Evolutionary conservation across 2,113 vertebrate genomes (phyloP).

Genomic region (Hoplias malabaricus): DNA sequence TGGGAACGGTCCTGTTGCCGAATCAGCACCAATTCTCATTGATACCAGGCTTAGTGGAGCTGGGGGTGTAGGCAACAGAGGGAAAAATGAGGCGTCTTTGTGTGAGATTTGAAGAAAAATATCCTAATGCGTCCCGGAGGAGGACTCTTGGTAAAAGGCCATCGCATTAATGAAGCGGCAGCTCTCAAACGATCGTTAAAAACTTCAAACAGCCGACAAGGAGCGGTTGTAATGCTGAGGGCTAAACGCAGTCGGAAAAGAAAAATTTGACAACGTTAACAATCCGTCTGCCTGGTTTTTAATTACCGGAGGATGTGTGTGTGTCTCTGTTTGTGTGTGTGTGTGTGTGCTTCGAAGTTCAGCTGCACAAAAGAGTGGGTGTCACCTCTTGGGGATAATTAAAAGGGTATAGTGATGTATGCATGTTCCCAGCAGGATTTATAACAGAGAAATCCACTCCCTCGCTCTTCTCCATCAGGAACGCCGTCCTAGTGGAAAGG

Average conservation of each 20-base stretch:
- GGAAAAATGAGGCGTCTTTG: not conserved
- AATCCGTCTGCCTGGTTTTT: not conserved
- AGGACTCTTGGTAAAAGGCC: not conserved
- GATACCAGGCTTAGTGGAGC: no score
- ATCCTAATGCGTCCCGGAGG: slow-evolving; percentile 30
- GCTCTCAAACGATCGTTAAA: slow-evolving; percentile 37
- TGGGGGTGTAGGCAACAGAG: no score
- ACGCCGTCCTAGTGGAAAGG: not conserved
- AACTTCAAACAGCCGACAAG: slow-evolving; percentile 38
- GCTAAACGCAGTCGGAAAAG: slow-evolving; percentile 11
- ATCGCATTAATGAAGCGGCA: not conserved
- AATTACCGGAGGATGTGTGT: slow-evolving; percentile 22
- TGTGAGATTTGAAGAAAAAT: not conserved
- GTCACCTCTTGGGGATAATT: slow-evolving; percentile 16
- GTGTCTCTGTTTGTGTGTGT: not conserved
- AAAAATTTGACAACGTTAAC: not conserved
- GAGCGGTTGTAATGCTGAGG: slow-evolving; percentile 11
- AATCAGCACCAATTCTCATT: no score
- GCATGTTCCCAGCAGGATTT: not conserved
- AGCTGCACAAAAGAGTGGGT: not conserved
- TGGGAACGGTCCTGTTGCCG: no score
- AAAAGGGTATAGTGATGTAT: not conserved
- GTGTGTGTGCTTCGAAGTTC: not conserved
- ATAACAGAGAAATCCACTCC: not conserved
- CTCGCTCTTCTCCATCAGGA: not conserved